Base-by-base conservation (phyloP, 2,888 invertebrate species). In the Linnaemya tessellans region DNA sequence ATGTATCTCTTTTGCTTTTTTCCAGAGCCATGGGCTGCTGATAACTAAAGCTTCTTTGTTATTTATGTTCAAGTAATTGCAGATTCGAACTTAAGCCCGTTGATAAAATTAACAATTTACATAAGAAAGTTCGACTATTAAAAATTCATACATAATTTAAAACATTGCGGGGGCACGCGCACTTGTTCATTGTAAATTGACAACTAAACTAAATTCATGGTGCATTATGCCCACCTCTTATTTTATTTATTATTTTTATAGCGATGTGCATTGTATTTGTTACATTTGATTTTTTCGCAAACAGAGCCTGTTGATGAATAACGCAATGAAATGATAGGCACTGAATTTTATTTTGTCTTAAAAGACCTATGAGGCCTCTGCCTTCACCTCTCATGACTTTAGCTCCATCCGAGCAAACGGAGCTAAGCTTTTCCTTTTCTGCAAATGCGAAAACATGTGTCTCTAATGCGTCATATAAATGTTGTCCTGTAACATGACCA, bases 201-300 rank as follows among this genome's bases (percentile, higher is more conserved):
- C n/a, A n/a, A n/a, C n/a, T n/a, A n/a, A n/a, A n/a, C n/a, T n/a
- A n/a, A n/a, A n/a, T n/a, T n/a, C n/a, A n/a, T n/a, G n/a, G n/a
- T 51, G 20, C 43, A 46, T 46, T 46, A 46, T 46, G 43, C 43
- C n/a, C 43, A 46, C 43, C 43, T 46, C n/a, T 46, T 46, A 46
- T 46, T 46, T 46, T 15, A 46, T 46, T 46, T 13, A n/a, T 46
- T n/a, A 46, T 46, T 46, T 46, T 46, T 46, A 46, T 46, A n/a
- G 43, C 43, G 43, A 46, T 46, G n/a, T n/a, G 43, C 43, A 46
- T 46, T 13, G 43, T 46, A 46, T 46, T 46, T 46, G 43, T 13
- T 15, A 46, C 43, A 46, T 46, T 46, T 46, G 15, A 46, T 46
- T n/a, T 11, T 46, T 46, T 43, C 43, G 43, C 43, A 46, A 46